Conservation (phyloP, 2,113 vertebrate genomes). For the Cathartes aura region DNA sequence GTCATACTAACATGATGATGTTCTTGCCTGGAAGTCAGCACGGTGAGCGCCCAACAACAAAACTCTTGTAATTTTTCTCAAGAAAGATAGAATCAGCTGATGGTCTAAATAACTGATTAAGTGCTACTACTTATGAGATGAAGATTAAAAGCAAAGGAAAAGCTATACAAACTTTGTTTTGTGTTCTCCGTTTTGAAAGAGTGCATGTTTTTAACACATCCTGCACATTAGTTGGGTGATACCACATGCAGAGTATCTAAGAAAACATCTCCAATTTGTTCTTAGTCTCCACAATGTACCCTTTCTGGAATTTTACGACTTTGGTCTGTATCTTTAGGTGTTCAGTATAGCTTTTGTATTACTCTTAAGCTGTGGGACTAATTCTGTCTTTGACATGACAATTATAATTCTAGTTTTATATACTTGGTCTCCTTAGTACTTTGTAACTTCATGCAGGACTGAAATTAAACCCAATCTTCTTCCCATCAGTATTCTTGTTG, state of each 20-base stretch:
- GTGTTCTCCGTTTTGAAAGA: background rate
- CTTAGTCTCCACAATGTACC: background rate
- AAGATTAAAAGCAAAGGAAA: background rate
- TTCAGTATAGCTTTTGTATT: background rate
- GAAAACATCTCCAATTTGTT: background rate
- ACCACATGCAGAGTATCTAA: background rate
- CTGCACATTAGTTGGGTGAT: background rate
- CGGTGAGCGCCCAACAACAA: fast-evolving
- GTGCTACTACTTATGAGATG: background rate
- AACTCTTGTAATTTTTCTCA: background rate
- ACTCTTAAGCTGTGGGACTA: background rate
- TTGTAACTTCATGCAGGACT: background rate
- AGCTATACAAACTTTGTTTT: background rate
- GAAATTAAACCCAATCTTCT: background rate
- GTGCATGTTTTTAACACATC: background rate
- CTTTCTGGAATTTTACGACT: background rate
- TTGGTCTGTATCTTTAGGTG: background rate
- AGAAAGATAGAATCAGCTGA: background rate
- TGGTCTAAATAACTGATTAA: background rate
- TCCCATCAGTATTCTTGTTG: background rate
- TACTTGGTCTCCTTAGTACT: background rate
- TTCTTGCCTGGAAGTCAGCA: background rate
- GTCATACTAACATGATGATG: background rate
- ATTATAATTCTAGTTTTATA: background rate
- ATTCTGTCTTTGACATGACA: background rate